phyloP scores from a whole-genome alignment of 2,888 invertebrate species.

The Marasmarcha lunaedactyla region DNA sequence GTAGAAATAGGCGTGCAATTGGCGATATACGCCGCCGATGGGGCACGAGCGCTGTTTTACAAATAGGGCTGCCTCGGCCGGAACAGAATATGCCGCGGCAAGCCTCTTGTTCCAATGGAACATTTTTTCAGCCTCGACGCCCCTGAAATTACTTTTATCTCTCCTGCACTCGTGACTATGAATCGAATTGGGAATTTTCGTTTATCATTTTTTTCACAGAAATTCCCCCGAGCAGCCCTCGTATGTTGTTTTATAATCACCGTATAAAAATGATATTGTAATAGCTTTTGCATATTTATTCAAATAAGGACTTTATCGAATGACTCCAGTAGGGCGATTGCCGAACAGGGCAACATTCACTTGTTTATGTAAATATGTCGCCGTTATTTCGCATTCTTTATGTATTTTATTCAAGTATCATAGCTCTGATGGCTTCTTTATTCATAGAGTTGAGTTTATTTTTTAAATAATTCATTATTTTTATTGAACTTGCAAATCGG shows the following conservation, averaged over 20 bases:
- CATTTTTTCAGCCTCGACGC: neutral
- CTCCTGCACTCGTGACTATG: neutral
- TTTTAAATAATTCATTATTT: neutral
- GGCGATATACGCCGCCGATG: conserved; percentile 10
- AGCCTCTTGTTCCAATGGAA: no score
- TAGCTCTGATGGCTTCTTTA: conserved; percentile 1
- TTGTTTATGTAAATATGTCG: conserved; percentile 1
- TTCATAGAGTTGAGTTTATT: neutral
- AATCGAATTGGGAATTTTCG: neutral
- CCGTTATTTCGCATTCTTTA: neutral
- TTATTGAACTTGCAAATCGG: neutral
- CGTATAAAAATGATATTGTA: conserved; percentile 1
- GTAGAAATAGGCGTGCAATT: conserved; percentile 11
- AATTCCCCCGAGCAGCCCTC: neutral
- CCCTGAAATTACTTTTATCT: neutral
- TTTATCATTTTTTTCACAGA: neutral
- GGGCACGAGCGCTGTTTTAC: neutral
- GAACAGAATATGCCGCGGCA: no score
- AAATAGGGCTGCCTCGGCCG: neutral
- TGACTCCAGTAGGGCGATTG: neutral
- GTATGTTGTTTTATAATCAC: neutral
- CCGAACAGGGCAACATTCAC: neutral
- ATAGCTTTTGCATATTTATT: neutral
- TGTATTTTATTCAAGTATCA: neutral
- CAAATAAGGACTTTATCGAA: conserved; percentile 1